phyloP scores from a whole-genome alignment of 2,888 invertebrate species.

The Protodeltote pygarga region DNA sequence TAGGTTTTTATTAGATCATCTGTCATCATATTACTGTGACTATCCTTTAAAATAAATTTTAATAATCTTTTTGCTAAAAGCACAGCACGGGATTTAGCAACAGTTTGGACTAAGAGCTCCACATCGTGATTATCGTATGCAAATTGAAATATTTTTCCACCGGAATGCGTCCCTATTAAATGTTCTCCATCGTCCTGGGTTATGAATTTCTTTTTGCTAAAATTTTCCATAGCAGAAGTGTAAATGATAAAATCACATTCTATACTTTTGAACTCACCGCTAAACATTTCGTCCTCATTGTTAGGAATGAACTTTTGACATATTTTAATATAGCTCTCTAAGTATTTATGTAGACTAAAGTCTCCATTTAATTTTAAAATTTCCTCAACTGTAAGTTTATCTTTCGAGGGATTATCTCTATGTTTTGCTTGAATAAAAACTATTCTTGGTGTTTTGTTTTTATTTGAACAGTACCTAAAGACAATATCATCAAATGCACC shows the following conservation, averaged over 20 bases:
- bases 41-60: constrained; percentile 29
- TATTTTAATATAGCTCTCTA: constrained; percentile 37
- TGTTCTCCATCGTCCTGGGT: background rate
- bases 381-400: constrained; percentile 30
- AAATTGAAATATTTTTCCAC: constrained; percentile 26
- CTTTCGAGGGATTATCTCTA: constrained; percentile 29
- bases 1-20: constrained; percentile 36
- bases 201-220: constrained; percentile 11
- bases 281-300: constrained; percentile 29
- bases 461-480: constrained; percentile 35
- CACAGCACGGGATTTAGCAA: constrained; percentile 26
- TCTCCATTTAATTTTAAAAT: constrained; percentile 27
- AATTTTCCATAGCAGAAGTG: constrained; percentile 30
- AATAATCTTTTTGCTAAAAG: constrained; percentile 28
- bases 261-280: constrained; percentile 14
- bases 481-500: constrained; percentile 51
- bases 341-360: constrained; percentile 37
- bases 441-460: constrained; percentile 18
- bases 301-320: constrained; percentile 16
- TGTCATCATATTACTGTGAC: constrained; percentile 26
- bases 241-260: constrained; percentile 41
- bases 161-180: constrained; percentile 22
- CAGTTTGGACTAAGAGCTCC: constrained; percentile 14
- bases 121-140: constrained; percentile 30
- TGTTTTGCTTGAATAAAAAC: constrained; percentile 50